These are phyloP conservation scores for Stomatorhinus walkeri DNA, from an alignment of 2,797 vertebrate genomes.

Conservation along the genomic window DNA sequence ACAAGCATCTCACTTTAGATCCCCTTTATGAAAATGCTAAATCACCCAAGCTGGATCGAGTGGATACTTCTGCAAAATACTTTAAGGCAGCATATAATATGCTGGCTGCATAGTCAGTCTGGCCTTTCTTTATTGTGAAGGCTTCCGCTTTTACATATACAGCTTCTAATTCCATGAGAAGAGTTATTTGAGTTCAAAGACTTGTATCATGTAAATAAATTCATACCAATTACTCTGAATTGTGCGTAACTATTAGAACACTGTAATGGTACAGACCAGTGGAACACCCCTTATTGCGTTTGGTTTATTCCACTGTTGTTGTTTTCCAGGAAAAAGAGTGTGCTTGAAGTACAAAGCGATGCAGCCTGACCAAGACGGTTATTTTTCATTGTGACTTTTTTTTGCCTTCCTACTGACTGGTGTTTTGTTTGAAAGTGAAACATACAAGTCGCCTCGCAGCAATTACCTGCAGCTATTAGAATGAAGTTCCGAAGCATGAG, in stretches of 20 bases:
- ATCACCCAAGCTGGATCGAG: not conserved
- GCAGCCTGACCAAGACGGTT: not conserved
- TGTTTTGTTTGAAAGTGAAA: not conserved
- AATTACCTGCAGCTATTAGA: not conserved
- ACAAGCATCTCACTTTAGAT: not conserved
- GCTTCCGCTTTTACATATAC: not conserved
- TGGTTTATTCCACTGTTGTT: not conserved
- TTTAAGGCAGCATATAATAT: not conserved
- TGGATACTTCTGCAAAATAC: not conserved
- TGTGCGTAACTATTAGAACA: not conserved
- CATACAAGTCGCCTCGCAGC: not conserved
- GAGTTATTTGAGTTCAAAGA: not conserved
- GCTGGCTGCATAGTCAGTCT: not conserved
- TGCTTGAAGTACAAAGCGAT: not conserved
- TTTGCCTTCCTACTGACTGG: not conserved
- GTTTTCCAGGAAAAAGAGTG: not conserved
- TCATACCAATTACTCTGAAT: not conserved
- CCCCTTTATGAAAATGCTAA: not conserved
- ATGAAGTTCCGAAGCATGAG: not conserved
- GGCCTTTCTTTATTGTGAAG: not conserved
- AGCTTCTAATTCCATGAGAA: not conserved
- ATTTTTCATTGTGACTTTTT: not conserved
- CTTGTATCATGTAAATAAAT: not conserved
- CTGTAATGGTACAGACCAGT: not conserved
- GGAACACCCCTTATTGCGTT: not conserved